Evolutionary conservation across 1,140 invertebrate genomes (phyloP).

Genomic region (Papilio aristodemus): DNA sequence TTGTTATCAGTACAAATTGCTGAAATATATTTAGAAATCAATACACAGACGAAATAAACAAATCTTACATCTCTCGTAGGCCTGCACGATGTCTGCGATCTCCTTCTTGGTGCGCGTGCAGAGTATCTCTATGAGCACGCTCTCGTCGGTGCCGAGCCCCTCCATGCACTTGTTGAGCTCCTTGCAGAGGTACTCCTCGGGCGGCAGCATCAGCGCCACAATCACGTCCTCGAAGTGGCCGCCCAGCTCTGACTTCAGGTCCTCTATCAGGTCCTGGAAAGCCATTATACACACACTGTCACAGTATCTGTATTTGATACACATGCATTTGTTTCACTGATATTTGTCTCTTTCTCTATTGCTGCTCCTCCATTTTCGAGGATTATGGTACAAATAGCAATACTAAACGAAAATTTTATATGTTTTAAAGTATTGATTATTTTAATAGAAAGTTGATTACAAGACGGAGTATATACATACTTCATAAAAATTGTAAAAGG

Average conservation of each 20-base stretch:
- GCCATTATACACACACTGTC: slow-evolving; percentile 6
- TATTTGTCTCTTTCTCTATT: too few species aligned
- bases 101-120: slow-evolving; percentile 86
- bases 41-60: slow-evolving; percentile 9
- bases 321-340: too few species aligned
- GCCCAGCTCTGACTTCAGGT: slow-evolving; percentile 87
- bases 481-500: too few species aligned
- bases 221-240: slow-evolving; percentile 90
- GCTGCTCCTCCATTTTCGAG: too few species aligned
- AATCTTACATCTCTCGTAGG: slow-evolving; percentile 84
- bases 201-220: slow-evolving; percentile 85
- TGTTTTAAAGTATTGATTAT: too few species aligned
- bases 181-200: slow-evolving; percentile 86
- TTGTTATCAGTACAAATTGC: background rate
- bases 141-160: slow-evolving; percentile 83
- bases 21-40: too few species aligned
- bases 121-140: slow-evolving; percentile 85
- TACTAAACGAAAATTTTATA: too few species aligned
- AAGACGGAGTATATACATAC: too few species aligned
- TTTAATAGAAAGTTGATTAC: too few species aligned
- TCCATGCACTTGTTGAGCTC: slow-evolving; percentile 86
- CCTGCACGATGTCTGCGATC: slow-evolving; percentile 83
- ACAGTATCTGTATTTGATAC: too few species aligned
- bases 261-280: slow-evolving; percentile 85
- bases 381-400: too few species aligned